phyloP scores from a whole-genome alignment of 2,113 vertebrate species.

The Piaya cayana region DNA sequence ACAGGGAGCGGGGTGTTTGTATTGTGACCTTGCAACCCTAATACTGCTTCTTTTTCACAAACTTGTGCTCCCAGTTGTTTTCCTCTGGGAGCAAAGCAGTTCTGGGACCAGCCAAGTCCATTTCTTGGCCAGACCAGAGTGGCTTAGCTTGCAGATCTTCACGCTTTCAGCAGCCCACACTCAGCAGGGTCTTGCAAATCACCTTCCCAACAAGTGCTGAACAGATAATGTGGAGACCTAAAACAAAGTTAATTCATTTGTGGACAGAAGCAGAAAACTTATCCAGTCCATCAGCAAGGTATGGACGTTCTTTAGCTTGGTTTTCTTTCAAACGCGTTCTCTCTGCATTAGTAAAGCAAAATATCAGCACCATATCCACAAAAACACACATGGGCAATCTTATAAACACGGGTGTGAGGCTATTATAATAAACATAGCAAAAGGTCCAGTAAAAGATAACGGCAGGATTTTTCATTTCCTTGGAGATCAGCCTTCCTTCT shows the following conservation, averaged over 20 bases:
- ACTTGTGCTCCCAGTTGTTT: not conserved
- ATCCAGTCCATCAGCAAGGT: not conserved
- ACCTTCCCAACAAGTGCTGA: not conserved
- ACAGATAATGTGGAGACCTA: not conserved
- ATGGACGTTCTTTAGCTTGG: not conserved
- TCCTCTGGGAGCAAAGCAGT: not conserved
- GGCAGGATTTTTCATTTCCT: not conserved
- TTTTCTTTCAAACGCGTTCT: not conserved
- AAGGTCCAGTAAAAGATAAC: not conserved
- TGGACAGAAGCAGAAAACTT: not conserved
- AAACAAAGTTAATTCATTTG: not conserved
- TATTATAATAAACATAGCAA: not conserved
- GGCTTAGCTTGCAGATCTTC: accelerated
- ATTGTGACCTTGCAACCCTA: not conserved
- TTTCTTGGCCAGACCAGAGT: not conserved
- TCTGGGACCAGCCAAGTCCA: not conserved
- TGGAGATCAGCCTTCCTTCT: not conserved
- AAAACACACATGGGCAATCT: not conserved
- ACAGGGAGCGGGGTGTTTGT: not conserved
- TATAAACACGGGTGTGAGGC: not conserved
- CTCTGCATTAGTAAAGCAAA: not conserved
- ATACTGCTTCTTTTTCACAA: not conserved
- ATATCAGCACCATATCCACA: not conserved
- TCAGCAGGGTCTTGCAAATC: not conserved
- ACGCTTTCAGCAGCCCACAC: not conserved